Evolutionary conservation across 2,113 vertebrate genomes (phyloP), one percentile per base, ranked within the genome.

Genomic region (Vireo altiloquus): DNA sequence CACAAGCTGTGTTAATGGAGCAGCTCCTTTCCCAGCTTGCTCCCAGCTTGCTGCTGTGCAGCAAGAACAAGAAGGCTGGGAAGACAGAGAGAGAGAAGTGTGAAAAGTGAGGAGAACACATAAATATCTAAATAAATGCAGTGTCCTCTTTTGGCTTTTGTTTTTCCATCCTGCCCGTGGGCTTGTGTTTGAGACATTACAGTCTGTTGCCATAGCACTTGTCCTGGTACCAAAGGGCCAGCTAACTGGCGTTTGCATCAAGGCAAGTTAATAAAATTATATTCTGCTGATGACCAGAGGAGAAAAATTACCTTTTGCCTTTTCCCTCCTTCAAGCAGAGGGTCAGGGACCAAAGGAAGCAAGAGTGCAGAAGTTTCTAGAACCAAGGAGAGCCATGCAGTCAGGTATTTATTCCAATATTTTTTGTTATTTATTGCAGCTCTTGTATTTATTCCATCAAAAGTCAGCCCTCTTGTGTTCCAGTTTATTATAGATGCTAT

Each of bases 181-280:
- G 28, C 25, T 80, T 23, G 2, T 84, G 85, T 94, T 91, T 88
- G 80, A 94, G 94, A 92, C 85, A 68, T 96, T 74, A 83, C 79
- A 90, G 68, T 93, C 71, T 92, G 92, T 66, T 95, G 68, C 80
- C 11, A 9, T 89, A 80, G 86, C 40, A 49, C 47, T 87, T 90
- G 30, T 83, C 71, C 70, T 86, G 37, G 75, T 90, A 93, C 47
- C 65, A 78, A 56, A 65, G 60, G 21, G 28, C 57, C 69, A 93
- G 37, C 44, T 91, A 74, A 61, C 30, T 65, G 39, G 39, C n/a
- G 8, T 46, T 91, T 49, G 47, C 63, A 52, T 57, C 30, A 60
- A 71, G 40, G 12, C 8, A 6, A 83, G 33, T 83, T 93, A 66
- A 87, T 50, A 66, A 91, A 93, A 93, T 74, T 63, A 12, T 13